phyloP scores from a whole-genome alignment of 2,113 vertebrate genomes.

The Myiagra hebetior region DNA sequence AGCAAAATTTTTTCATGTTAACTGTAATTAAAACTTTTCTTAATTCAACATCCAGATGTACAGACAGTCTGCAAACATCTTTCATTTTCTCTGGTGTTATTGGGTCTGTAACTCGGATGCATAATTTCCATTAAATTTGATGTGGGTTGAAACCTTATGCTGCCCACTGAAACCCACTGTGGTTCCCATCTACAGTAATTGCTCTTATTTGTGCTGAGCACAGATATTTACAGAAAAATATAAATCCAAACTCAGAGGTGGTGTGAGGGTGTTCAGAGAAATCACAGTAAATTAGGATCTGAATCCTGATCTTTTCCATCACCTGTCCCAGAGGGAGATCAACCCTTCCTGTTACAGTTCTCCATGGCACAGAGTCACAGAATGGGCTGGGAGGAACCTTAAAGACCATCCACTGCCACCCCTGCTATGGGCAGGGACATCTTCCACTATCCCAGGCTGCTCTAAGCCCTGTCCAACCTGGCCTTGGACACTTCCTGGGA shows the following conservation, averaged over 20 bases:
- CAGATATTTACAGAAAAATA: not conserved
- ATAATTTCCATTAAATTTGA: conserved; percentile 14
- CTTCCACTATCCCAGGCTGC: rapidly evolving
- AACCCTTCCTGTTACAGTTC: not conserved
- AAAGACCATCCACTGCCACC: rapidly evolving
- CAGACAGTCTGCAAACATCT: not conserved
- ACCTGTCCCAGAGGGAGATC: not conserved
- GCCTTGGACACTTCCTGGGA: not conserved
- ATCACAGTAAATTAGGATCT: not conserved
- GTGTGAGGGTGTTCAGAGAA: not conserved
- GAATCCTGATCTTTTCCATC: not conserved
- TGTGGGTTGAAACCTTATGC: not conserved
- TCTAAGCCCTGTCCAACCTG: rapidly evolving
- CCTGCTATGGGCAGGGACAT: not conserved
- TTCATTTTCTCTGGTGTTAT: not conserved
- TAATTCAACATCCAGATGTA: not conserved
- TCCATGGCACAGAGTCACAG: not conserved
- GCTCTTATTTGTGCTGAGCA: not conserved
- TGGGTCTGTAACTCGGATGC: not conserved
- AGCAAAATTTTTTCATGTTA: not conserved
- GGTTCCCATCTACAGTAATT: not conserved
- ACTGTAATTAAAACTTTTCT: not conserved
- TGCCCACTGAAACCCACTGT: not conserved
- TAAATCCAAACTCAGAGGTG: not conserved
- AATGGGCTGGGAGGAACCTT: not conserved